phyloP scores from a whole-genome alignment of 2,888 invertebrate species.

The Limnephilus auricula region DNA sequence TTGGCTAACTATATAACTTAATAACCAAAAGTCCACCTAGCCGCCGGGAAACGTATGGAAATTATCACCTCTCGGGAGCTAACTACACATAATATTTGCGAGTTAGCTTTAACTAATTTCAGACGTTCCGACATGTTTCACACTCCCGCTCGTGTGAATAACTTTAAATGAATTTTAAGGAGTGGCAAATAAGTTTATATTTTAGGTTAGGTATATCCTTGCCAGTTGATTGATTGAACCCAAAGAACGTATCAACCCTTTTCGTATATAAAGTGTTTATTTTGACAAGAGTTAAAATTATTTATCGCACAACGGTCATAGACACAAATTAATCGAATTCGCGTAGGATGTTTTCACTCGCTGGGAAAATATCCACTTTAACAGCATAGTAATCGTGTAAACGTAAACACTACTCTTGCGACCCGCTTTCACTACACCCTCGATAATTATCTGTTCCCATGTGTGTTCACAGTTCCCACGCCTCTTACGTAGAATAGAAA shows the following conservation, averaged over 20 bases:
- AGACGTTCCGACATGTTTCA: neutral
- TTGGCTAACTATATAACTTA: conserved; percentile 35
- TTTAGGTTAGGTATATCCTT: neutral
- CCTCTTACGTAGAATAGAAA: neutral
- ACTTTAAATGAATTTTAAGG: neutral
- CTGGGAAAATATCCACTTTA: neutral
- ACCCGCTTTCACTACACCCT: neutral
- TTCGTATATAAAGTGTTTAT: neutral
- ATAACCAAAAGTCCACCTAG: conserved; percentile 27
- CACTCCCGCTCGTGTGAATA: neutral
- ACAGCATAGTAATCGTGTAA: neutral
- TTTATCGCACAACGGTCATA: neutral
- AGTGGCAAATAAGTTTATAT: neutral
- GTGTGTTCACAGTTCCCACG: neutral
- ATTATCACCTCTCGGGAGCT: conserved; percentile 22
- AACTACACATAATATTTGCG: conserved; percentile 2
- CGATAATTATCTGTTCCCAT: neutral
- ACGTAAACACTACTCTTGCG: neutral
- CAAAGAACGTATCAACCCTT: neutral
- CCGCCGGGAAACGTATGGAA: conserved; percentile 26
- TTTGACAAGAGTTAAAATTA: neutral
- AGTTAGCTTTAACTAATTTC: neutral
- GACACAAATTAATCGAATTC: neutral
- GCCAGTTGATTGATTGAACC: neutral
- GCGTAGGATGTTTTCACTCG: neutral